phyloP scores from a whole-genome alignment of 2,888 invertebrate species.

The Chironomus riparius region DNA sequence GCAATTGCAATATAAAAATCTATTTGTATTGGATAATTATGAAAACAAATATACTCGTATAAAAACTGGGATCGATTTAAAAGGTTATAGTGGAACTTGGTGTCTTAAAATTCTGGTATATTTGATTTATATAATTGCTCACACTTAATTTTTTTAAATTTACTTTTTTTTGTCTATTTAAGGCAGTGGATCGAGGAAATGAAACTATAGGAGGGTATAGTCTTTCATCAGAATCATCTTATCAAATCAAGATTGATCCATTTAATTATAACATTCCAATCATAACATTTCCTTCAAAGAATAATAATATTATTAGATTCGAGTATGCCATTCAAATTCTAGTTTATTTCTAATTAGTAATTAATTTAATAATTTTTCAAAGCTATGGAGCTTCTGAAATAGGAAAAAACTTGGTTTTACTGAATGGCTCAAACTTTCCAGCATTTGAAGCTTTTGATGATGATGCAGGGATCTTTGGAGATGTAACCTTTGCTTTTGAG shows the following conservation, averaged over 20 bases:
- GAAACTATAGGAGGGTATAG: constrained; percentile 33
- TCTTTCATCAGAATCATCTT: constrained; percentile 40
- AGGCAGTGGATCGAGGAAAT: constrained; percentile 51
- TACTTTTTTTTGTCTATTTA: too few relatives aligned
- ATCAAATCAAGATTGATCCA: constrained; percentile 45
- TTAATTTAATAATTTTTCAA: neutral
- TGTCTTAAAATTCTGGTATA: constrained; percentile 45
- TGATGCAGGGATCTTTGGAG: constrained; percentile 49
- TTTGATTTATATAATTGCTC: neutral
- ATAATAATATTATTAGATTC: constrained; percentile 38
- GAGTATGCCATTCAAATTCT: constrained; percentile 39
- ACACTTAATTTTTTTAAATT: constrained; percentile 4
- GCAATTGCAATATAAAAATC: constrained; percentile 33
- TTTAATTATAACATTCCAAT: constrained; percentile 51
- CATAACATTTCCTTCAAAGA: constrained; percentile 45
- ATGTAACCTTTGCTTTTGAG: constrained; percentile 45
- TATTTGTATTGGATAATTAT: constrained; percentile 39
- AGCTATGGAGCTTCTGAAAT: constrained; percentile 29
- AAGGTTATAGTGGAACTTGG: constrained; percentile 51
- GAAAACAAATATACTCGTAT: constrained; percentile 43
- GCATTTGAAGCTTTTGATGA: constrained; percentile 47
- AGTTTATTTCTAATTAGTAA: too few relatives aligned
- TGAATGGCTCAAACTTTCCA: constrained; percentile 41
- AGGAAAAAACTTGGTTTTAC: constrained; percentile 31
- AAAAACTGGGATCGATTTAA: constrained; percentile 42